Conservation (phyloP, 1,140 invertebrate genomes). For the Ectropis grisescens region DNA sequence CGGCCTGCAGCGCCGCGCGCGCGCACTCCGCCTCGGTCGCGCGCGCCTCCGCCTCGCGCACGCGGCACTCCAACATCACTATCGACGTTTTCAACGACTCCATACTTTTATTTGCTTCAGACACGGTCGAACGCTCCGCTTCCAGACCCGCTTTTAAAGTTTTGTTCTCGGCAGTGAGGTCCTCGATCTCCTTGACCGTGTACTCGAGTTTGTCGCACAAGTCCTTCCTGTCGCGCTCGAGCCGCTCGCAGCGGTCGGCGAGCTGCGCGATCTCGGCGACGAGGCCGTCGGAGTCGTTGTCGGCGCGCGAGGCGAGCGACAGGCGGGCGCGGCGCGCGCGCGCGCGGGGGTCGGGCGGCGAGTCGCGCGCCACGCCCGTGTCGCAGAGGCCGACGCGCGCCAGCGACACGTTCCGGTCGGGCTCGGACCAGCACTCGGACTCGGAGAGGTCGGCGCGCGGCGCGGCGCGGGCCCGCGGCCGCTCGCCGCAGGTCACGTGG, state of each 20-base stretch:
- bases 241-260: slow-evolving; percentile 22
- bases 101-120: slow-evolving; percentile 30
- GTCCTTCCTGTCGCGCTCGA: slow-evolving; percentile 43
- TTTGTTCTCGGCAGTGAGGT: slow-evolving; percentile 37
- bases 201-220: slow-evolving; percentile 34
- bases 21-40: slow-evolving; percentile 24
- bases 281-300: slow-evolving; percentile 38
- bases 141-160: slow-evolving; percentile 26
- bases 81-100: slow-evolving; percentile 28
- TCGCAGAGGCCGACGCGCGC: slow-evolving; percentile 80
- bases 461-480: slow-evolving; percentile 25
- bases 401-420: slow-evolving; percentile 83
- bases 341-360: slow-evolving; percentile 24
- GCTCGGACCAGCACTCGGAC: slow-evolving; percentile 88
- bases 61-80: slow-evolving; percentile 21
- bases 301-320: slow-evolving; percentile 50
- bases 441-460: slow-evolving; percentile 73
- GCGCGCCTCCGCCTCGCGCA: slow-evolving; percentile 41
- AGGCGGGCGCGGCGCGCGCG: slow-evolving; percentile 34
- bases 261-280: slow-evolving; percentile 33
- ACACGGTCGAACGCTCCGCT: slow-evolving; percentile 21
- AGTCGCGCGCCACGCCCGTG: slow-evolving; percentile 35
- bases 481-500: slow-evolving; percentile 43
- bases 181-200: slow-evolving; percentile 35
- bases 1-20: slow-evolving; percentile 33